Evolutionary conservation across 2,888 invertebrate genomes (phyloP), one percentile per base, ranked within the genome.

Genomic region (Cheilosia urbana): DNA sequence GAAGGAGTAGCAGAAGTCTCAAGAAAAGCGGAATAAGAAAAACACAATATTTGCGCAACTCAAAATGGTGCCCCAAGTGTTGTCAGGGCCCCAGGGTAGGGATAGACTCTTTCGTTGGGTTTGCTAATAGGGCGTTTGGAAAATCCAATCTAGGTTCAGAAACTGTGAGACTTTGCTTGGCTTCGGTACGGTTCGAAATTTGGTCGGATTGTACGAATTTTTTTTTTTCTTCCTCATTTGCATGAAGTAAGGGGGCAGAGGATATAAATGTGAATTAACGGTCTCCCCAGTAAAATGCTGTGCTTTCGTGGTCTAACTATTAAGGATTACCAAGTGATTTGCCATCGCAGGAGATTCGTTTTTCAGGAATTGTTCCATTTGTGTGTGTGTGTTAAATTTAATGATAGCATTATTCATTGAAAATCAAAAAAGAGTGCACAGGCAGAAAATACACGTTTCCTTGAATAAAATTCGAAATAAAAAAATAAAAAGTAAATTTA

Each of bases 161-260:
- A 91, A 89, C 89, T 89, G 90, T 89, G 89, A 89, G 92, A 90
- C 90, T 90, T 89, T 90, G 90, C 90, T 89, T 88, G 90, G 89
- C 89, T 88, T 90, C 91, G 92, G 92, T 91, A 89, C 90, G 88
- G 89, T 88, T 88, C 27, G 55, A 62, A 76, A 51, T 68, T 85
- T 45, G 40, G 66, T 85, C 72, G 72, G 76, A 45, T 71, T 47
- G 53, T 75, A 27, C 37, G 19, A 57, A 53, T 57, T 30, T 45
- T 62, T 40, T 47, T 11, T 19, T 55, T 55, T 27, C 37, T 62
- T 30, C 40, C 37, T 21, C 24, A 13, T 42, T 53, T 45, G 17
- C 21, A 13, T 40, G n/a, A 55, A 53, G 34, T 63, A 53, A 24
- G 45, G 66, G 34, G 37, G 45, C 19, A 71, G 42, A 30, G 65